phyloP scores from a whole-genome alignment of 2,888 invertebrate species.

The Sminthurinus aureus region DNA sequence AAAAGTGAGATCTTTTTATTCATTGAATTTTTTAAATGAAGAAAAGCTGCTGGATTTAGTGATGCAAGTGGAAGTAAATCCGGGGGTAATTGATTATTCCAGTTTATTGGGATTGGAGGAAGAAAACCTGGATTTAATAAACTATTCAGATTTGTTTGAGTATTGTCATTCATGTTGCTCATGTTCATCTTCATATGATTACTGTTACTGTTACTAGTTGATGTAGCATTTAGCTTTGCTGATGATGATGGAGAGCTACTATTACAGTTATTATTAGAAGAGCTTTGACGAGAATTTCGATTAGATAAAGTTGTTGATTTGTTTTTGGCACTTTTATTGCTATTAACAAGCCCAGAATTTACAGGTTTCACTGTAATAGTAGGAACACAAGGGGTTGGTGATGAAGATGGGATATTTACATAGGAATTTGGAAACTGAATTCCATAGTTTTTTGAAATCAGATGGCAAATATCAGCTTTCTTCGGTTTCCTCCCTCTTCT shows the following conservation, averaged over 20 bases:
- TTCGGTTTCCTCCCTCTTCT: constrained; percentile 87
- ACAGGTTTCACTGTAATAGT: background rate
- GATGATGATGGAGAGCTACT: background rate
- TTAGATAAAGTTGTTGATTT: constrained; percentile 67
- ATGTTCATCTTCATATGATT: background rate
- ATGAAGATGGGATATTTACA: constrained; percentile 49
- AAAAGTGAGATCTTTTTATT: background rate
- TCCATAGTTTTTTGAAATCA: constrained; percentile 91
- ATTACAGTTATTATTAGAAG: constrained; percentile 1
- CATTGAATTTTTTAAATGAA: constrained; percentile 60
- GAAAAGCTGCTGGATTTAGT: constrained; percentile 61
- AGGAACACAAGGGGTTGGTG: constrained; percentile 41
- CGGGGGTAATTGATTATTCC: constrained; percentile 65
- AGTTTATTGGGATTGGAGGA: constrained; percentile 50
- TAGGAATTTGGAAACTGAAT: constrained; percentile 63
- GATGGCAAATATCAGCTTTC: constrained; percentile 89
- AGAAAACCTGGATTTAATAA: background rate
- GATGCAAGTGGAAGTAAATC: constrained; percentile 63
- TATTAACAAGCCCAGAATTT: constrained; percentile 11
- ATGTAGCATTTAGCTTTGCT: background rate
- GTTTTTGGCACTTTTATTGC: constrained; percentile 66
- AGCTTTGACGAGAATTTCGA: constrained; percentile 64
- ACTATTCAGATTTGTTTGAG: background rate
- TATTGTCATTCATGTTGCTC: too few species aligned
- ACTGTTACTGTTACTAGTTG: background rate